Evolutionary conservation across 1,140 invertebrate species (phyloP), one percentile per base, ranked within the genome.

Genomic region (Trypoxylus dichotomus): DNA sequence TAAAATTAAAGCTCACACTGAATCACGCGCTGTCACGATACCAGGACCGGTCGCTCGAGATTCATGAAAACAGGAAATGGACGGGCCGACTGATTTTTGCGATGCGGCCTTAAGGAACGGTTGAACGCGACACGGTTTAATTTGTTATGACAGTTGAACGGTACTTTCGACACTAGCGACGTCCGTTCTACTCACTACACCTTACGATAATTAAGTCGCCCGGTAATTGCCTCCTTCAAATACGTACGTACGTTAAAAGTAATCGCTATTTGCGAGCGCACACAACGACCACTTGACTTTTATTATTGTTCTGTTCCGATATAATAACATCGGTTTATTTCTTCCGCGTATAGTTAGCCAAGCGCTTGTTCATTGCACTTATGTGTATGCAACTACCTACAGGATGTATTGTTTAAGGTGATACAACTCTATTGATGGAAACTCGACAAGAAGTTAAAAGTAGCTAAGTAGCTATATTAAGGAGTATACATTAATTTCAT

Each of bases 91-190:
- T 54, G 7, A 19, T 54, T 54, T 54, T 54, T 54, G 15, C 47
- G 47, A 54, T 37, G 32, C 32, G 32, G 32, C 32, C 32, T 7
- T 8, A 37, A 5, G 5, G 32, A 37, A 37, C 60, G 19, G 27
- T 24, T 24, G 24, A 68, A 68, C 60, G 32, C 32, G 24, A 68
- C 25, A 68, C 60, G 24, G 24, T 68, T 68, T 68, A 68, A 68
- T 68, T 68, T 68, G 60, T 68, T 68, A 68, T 68, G 60, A 68
- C 60, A 68, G 60, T 68, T 68, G 24, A 68, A 68, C 60, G 60
- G 60, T 68, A 68, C 60, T 68, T 68, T 68, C 60, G 60, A 24
- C 60, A 68, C 60, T 15, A 25, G 60, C 60, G 10, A 68, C 27
- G 60, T 68, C 60, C 60, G 60, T 15, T 68, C 60, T 24, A 68